These are phyloP conservation scores for Neelides sp. DNA, from an alignment of 1,140 invertebrate species.

Conservation along the genomic window DNA sequence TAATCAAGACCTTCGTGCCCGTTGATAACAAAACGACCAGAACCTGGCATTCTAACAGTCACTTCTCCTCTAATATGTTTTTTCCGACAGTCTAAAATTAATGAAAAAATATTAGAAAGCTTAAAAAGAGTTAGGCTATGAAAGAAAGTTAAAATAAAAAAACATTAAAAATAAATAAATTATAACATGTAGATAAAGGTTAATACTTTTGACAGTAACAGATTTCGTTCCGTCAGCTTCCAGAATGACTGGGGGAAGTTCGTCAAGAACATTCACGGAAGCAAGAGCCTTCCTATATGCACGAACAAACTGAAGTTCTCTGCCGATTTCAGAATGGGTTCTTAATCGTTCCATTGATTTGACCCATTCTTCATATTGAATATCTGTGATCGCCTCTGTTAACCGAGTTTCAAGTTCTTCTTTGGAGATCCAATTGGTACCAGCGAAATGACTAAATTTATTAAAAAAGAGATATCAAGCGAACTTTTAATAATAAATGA, in stretches of 20 bases:
- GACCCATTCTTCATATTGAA: constrained; percentile 59
- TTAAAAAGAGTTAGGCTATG: no score
- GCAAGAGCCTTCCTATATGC: constrained; percentile 48
- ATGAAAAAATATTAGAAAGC: no score
- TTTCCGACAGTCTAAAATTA: constrained; percentile 57
- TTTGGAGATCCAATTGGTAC: constrained; percentile 55
- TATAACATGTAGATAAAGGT: constrained; percentile 9
- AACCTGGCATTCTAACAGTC: constrained; percentile 56
- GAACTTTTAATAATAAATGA: no score
- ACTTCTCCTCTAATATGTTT: constrained; percentile 57
- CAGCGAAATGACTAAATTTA: constrained; percentile 41
- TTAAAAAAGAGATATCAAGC: no score
- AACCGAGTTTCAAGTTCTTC: constrained; percentile 50
- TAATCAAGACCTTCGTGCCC: constrained; percentile 41
- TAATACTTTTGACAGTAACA: constrained; percentile 26
- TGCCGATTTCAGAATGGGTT: constrained; percentile 50
- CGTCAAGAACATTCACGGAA: constrained; percentile 40
- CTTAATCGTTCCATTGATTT: constrained; percentile 55
- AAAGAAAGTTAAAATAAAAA: no score
- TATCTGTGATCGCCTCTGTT: constrained; percentile 57
- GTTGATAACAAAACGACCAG: constrained; percentile 71
- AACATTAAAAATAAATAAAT: neutral
- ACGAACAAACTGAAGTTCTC: constrained; percentile 51
- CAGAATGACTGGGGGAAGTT: constrained; percentile 33
- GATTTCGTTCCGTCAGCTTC: constrained; percentile 20